Base-by-base conservation (phyloP, 2,888 invertebrate genomes). In the Orthosia incerta region DNA sequence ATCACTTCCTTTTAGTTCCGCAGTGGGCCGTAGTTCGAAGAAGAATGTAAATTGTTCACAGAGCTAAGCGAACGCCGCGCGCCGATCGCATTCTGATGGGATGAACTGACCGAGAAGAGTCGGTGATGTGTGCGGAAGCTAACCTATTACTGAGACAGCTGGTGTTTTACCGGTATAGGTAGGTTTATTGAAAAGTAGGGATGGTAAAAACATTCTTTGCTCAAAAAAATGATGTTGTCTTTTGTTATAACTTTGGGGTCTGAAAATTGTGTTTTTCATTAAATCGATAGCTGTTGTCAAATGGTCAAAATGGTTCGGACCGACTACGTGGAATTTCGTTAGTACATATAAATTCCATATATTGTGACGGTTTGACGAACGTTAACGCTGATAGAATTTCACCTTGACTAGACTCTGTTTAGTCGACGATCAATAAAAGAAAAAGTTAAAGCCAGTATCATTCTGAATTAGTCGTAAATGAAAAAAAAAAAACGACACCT, bases 31-130 rank as follows among this genome's bases (percentile, higher is more conserved):
- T 69, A 68, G 64, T 82, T 71, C 51, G 61, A 60, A 59, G 63
- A 79, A 82, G 71, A 82, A 82, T 82, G 79, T 67, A 60, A 82
- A 82, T 72, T 79, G 79, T 82, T 82, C 74, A 78, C 48, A 53
- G 74, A 70, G 55, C 31, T 59, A 45, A 71, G 51, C 64, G 61
- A 56, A 68, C 39, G 56, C 45, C 51, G 74, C n/a, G 26, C 73
- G 61, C 72, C 53, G 68, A 60, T 79, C 73, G 82, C 79, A 82
- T 82, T 79, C 82, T 70, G 75, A 82, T 82, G 67, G 67, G 82
- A 75, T 79, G 75, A 68, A 82, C 65, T 68, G 67, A 68, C 79
- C 62, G 57, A 61, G 61, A 72, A 79, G 39, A 68, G 60, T 15
- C 61, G 26, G 59, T 45, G 69, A 67, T 50, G 56, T 70, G 59